Evolutionary conservation across 2,113 vertebrate species (phyloP), one percentile per base, ranked within the genome.

Genomic region (Panthera leo): DNA sequence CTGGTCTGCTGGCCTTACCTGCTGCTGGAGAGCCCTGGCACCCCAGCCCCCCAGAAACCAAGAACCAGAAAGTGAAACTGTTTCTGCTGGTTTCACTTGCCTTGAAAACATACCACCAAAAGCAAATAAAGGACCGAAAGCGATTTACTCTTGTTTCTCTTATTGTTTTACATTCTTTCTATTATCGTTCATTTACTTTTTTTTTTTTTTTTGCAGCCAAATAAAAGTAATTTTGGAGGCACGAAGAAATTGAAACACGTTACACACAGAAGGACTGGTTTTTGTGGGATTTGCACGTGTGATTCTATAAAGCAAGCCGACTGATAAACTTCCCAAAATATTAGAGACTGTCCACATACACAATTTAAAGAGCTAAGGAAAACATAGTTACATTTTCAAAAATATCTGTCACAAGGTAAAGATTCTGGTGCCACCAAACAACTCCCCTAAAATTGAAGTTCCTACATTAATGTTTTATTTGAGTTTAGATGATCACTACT

Each of bases 11-110:
- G 15, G 5, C 8, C 39, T 61, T n/a, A 92, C 95, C 97, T 79
- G 84, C 34, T 10, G 8, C 21, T 4, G 4, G 45, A 23, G 16
- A 14, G 11, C 75, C 63, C 51, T 1, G 12, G 0, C 21, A 48
- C 87, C 89, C 67, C 55, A 2, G 12, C 42, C 90, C 84, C 84
- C 34, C 29, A 39, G 82, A 45, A 93, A 4, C 39, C 67, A 18
- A 79, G 83, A 70, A 19, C 42, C 87, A 95, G 96, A 97, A 97
- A 97, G 97, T 85, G 96, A 98, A 97, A 97, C 83, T 65, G 16
- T 25, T 55, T 25, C 48, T 75, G 78, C 34, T 58, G 53, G 67
- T 92, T 92, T 94, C 87, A 16, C 58, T 65, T 23, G 67, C 67
- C 27, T 93, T 13, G 13, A 91, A 88, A 83, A 92, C 51, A 84